A percentile compares a stretch with the other conserved stretches of the same genome.
These are phyloP conservation scores for Caenorhabditis brenneri DNA, from an alignment of 1,140 invertebrate species.

Conservation along the genomic window DNA sequence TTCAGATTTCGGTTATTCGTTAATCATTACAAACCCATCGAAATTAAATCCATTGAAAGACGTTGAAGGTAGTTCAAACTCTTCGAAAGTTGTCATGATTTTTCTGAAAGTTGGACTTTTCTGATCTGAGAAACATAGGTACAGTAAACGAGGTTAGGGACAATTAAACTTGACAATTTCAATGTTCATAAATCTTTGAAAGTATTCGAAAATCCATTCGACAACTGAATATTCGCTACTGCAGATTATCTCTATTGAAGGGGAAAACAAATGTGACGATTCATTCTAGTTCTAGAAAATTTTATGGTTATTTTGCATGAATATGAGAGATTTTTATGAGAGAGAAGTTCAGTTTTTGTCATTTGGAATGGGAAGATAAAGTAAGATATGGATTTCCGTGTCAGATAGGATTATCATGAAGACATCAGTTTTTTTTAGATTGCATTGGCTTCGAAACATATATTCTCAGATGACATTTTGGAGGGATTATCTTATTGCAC, in stretches of 20 bases:
- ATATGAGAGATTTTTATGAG: no score
- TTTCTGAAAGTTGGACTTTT: neutral
- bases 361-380: no score
- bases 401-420: no score
- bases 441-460: no score
- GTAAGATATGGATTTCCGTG: no score
- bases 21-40: neutral
- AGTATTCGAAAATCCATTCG: neutral
- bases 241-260: neutral
- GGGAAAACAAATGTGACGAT: neutral
- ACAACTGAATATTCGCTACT: neutral
- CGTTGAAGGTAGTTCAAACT: neutral
- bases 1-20: neutral
- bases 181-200: neutral
- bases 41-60: neutral
- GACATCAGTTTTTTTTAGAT: no score
- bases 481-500: no score
- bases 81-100: conserved; percentile 16
- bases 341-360: no score
- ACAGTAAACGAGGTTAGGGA: neutral
- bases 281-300: neutral
- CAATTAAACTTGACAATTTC: neutral
- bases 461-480: no score
- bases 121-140: neutral
- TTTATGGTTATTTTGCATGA: no score